Base-by-base conservation (phyloP, 35 echinoderm and acorn worm species). In the Ptychodera flava region DNA sequence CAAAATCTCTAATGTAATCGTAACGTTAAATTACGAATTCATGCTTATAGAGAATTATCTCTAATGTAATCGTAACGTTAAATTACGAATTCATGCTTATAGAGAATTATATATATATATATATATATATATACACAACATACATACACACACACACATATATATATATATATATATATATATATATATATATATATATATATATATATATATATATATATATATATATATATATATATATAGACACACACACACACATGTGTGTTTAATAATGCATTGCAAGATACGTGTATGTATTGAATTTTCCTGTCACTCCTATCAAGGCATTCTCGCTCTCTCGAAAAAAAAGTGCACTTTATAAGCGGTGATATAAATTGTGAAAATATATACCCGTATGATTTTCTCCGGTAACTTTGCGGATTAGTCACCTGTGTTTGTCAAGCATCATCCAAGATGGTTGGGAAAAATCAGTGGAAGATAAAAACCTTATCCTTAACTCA, bases 181-280 rank as follows among this genome's bases (percentile, higher is more conserved):
- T 64, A 22, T 64, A 64, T 64, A 64, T 64, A 64, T 64, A 64
- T 64, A 64, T 64, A 64, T 64, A 64, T 64, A 64, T 64, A 64
- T 64, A 64, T 64, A 64, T 64, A 64, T 64, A 64, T 64, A 64
- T 64, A 64, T 64, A 64, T 64, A 64, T 64, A 64, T 64, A 64
- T 64, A 64, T 64, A 64, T 64, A 64, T 64, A 64, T 64, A 64
- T 64, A 64, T 64, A 64, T 64, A 64, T 64, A 64, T 64, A 64
- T 64, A 64, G 6, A 64, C 22, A 64, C 22, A 64, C 22, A 64
- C 22, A 64, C 22, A 64, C 22, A 64, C 22, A 64, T 64, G 22
- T 64, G 22, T 64, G 22, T 64, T 12, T 64, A 64, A 12, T 12
- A 12, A 64, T 64, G 22, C 22, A 64, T 64, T 12, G 6, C 6